Conservation (phyloP, 1,140 invertebrate species). For the Drosophila hydei region DNA sequence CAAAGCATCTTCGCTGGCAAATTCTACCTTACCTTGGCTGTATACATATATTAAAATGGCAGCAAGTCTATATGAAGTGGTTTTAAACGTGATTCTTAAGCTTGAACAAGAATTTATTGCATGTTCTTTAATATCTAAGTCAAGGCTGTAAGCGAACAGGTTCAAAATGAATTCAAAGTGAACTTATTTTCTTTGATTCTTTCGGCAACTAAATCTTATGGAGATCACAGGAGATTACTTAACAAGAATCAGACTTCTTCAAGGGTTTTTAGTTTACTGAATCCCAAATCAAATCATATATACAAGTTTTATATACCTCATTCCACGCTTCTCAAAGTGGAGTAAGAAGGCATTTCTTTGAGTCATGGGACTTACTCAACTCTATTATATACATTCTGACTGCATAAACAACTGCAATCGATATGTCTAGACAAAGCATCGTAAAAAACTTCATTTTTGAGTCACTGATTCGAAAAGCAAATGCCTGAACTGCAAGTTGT, state of each 20-base stretch:
- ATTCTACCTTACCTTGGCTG: neutral
- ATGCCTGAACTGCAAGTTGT: neutral
- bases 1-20: conserved; percentile 2
- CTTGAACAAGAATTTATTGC: neutral
- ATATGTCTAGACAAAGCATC: conserved; percentile 4
- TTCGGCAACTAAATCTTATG: too few relatives aligned
- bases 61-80: neutral
- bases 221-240: too few relatives aligned
- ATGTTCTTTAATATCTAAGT: too few relatives aligned
- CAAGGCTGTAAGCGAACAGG: too few relatives aligned
- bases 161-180: too few relatives aligned
- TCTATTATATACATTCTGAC: too few relatives aligned
- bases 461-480: conserved; percentile 1
- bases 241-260: too few relatives aligned
- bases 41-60: neutral
- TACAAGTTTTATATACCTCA: too few relatives aligned
- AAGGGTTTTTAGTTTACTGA: too few relatives aligned
- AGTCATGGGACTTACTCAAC: neutral
- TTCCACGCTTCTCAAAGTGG: too few relatives aligned
- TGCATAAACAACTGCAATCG: neutral
- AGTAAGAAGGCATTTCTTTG: neutral
- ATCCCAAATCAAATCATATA: too few relatives aligned
- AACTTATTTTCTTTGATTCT: too few relatives aligned
- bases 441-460: neutral
- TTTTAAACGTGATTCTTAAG: neutral